phyloP scores from a whole-genome alignment of 2,888 invertebrate species.

The Trachelus troglodyta region DNA sequence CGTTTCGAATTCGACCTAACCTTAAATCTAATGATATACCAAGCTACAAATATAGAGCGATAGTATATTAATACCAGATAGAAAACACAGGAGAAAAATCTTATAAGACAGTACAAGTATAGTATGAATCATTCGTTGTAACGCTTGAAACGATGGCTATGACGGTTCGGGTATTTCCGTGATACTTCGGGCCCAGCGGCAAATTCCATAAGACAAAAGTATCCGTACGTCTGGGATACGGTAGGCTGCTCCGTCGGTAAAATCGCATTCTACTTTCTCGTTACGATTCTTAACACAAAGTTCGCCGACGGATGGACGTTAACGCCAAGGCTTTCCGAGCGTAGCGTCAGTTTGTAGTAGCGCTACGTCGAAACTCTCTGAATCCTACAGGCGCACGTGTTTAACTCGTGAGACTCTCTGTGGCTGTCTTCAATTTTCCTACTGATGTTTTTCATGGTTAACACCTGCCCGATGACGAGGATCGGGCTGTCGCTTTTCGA shows the following conservation, averaged over 20 bases:
- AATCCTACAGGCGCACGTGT: no score
- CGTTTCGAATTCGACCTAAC: background rate
- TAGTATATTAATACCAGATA: background rate
- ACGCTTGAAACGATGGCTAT: background rate
- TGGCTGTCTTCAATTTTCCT: no score
- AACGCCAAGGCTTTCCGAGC: background rate
- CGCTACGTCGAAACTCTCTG: no score
- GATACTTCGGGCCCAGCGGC: background rate
- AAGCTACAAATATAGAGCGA: background rate
- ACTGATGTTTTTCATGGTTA: no score
- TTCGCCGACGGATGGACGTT: background rate
- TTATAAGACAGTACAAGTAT: no score
- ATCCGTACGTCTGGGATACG: background rate
- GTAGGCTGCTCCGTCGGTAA: background rate
- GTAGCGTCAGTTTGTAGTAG: no score
- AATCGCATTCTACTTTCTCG: background rate
- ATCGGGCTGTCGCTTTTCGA: no score
- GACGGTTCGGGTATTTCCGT: background rate
- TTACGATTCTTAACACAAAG: background rate
- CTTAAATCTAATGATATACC: background rate
- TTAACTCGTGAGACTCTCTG: no score
- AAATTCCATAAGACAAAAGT: background rate
- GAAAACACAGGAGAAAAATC: background rate
- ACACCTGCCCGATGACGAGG: no score
- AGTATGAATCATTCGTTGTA: no score